A percentile compares a stretch with the other conserved stretches of the same genome.
phyloP scores from a whole-genome alignment of 2,113 vertebrate genomes.

The Corythornis cristatus region DNA sequence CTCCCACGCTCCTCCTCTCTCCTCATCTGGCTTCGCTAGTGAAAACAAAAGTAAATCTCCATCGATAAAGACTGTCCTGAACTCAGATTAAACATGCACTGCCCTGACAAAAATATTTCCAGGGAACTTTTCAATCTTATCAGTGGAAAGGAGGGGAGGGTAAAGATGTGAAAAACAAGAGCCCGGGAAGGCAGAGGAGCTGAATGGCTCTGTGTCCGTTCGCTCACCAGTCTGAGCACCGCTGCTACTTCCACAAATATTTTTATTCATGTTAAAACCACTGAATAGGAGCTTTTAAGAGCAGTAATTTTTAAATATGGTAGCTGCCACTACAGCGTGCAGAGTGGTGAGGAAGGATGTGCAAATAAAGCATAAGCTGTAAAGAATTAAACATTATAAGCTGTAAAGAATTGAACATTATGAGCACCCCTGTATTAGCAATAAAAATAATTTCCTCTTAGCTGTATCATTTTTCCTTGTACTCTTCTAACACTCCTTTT shows the following conservation, averaged over 20 bases:
- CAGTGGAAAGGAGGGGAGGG: not conserved
- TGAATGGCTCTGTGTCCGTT: not conserved
- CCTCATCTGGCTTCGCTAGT: not conserved
- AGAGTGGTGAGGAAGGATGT: not conserved
- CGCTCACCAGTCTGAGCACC: not conserved
- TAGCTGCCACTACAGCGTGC: not conserved
- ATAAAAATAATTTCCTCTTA: constrained; percentile 65
- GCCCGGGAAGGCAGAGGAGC: not conserved
- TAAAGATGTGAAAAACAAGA: not conserved
- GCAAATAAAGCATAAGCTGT: constrained; percentile 48
- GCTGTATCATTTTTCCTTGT: not conserved
- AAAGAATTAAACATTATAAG: constrained; percentile 24
- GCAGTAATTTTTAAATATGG: constrained; percentile 20
- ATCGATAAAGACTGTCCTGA: not conserved
- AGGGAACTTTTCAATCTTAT: not conserved
- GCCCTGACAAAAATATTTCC: not conserved
- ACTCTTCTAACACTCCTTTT: not conserved
- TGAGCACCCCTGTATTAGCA: constrained; percentile 41
- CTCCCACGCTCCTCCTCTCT: not conserved
- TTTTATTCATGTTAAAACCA: constrained; percentile 3
- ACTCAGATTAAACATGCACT: not conserved
- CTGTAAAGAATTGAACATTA: constrained; percentile 50
- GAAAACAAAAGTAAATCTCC: not conserved
- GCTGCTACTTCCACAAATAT: not conserved
- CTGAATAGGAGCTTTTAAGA: constrained; percentile 1